A percentile compares a stretch with the other conserved stretches of the same genome.
phyloP scores from a whole-genome alignment of 1,140 invertebrate species.

The Drosophila subobscura region DNA sequence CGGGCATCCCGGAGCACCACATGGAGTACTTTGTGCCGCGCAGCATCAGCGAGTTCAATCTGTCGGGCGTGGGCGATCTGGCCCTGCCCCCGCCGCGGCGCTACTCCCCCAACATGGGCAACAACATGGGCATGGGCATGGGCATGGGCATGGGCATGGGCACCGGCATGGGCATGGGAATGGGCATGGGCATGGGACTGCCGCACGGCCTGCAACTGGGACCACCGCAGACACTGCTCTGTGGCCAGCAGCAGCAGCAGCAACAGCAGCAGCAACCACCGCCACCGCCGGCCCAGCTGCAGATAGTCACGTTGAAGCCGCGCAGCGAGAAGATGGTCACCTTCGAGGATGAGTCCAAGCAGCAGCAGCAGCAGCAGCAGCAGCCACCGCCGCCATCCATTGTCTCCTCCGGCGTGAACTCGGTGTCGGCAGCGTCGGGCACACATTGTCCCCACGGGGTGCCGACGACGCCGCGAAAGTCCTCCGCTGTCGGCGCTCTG shows the following conservation, averaged over 20 bases:
- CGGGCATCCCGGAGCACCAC: constrained; percentile 86
- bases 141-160: constrained; percentile 44
- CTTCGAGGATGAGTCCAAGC: constrained; percentile 89
- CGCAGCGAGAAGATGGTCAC: constrained; percentile 91
- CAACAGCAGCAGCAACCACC: constrained; percentile 60
- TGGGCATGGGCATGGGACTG: constrained; percentile 54
- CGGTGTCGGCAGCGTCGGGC: constrained; percentile 36
- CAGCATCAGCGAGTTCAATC: constrained; percentile 91
- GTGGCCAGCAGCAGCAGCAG: constrained; percentile 64
- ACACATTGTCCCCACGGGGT: constrained; percentile 78
- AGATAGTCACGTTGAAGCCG: constrained; percentile 83
- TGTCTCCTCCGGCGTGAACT: constrained; percentile 65
- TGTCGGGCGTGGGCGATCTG: constrained; percentile 86
- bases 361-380: constrained; percentile 35
- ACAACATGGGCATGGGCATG: constrained; percentile 46
- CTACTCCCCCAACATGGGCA: constrained; percentile 70
- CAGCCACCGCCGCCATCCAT: constrained; percentile 23
- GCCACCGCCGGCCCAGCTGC: constrained; percentile 70
- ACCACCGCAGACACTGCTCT: constrained; percentile 73
- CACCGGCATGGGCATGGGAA: constrained; percentile 50
- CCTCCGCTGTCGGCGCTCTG: constrained; percentile 46
- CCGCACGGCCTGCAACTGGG: constrained; percentile 74
- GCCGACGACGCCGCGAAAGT: constrained; percentile 83
- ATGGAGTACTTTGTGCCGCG: constrained; percentile 92
- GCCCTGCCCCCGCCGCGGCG: constrained; percentile 84